Evolutionary conservation across 2,888 invertebrate genomes (phyloP), one percentile per base, ranked within the genome.

Genomic region (Periphyllus acericola): DNA sequence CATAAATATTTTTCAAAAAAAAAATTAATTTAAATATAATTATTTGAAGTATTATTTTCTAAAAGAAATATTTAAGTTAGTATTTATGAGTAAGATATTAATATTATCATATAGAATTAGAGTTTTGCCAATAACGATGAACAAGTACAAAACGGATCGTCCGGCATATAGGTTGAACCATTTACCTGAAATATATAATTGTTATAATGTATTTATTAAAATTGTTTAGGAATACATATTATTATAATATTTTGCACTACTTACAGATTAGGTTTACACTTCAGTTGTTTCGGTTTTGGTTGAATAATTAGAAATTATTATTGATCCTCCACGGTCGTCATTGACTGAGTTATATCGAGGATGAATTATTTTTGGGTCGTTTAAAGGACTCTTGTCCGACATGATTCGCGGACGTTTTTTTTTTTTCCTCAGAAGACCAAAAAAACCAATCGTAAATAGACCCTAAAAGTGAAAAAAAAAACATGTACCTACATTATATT

Each of bases 391-490:
- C 17, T 75, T 87, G 74, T 81, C 87, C n/a, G 87, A 87, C 19
- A 66, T 46, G 17, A n/a, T 66, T 25, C 74, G 29, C 0, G 87
- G 87, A 32, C 74, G 87, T 87, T 87, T 87, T 87, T 87, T 87
- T 87, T 87, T 87, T 87, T 87, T 87, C n/a, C 46, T 87, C 21
- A 46, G 3, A 80, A 87, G 4, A 17, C 87, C 87, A 87, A 87
- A 87, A 87, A 81, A 87, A 21, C 60, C 80, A 74, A 87, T 52
- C 19, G 87, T 66, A 40, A 87, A 36, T 0, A 75, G 2, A 17
- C 74, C 85, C 76, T 89, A 34, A 81, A 79, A 80, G n/a, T n/a
- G 5, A 34, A 36, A 66, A 66, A 32, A 74, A 71, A 71, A 11
- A 29, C 25, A 46, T 46, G 46, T 46, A 14, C n/a, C n/a, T n/a